Base-by-base conservation (phyloP, 1,140 invertebrate genomes). In the Drosophila funebris region DNA sequence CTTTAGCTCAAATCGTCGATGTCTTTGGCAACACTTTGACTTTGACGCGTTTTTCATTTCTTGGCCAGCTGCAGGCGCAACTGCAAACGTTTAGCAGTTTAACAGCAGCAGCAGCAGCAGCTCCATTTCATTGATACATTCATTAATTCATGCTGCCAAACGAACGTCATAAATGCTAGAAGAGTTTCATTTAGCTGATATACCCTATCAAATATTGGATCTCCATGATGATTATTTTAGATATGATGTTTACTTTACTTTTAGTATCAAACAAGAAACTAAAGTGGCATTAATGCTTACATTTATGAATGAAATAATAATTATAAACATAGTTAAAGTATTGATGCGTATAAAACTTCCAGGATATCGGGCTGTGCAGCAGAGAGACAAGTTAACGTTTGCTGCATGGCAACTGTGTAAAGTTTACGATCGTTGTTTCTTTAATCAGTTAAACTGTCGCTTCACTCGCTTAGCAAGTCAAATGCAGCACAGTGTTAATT, bases 51-150 rank as follows among this genome's bases (percentile, higher is more conserved):
- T 58, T 37, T 48, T 67, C 13, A 43, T 54, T 54, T 54, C 41
- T 68, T 61, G 56, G 56, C 64, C 27, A 43, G 37, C 43, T 37
- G 64, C 64, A 41, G 22, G 14, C 22, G 41, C 16, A 46, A 24
- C 20, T 11, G 44, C 54, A 29, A 37, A 41, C n/a, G 22, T 33
- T 53, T 53, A 44, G 56, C 62, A 33, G 29, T 24, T 50, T 37
- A 8, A 18, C 18, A 4, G 46, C 31, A 22, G 13, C 27, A 22
- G 14, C 52, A 36, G 33, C 11, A n/a, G 44, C 77, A 43, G 60
- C 66, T 60, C 46, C 52, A 64, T 36, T 50, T 62, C 44, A 56
- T 56, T 52, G 53, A 84, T 83, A 76, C 80, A 79, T 83, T 84
- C 76, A 79, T 79, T 84, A 68, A 79, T 70, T 62, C 50, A 14